phyloP scores from a whole-genome alignment of 2,113 vertebrate species.

The Pseudorasbora parva region DNA sequence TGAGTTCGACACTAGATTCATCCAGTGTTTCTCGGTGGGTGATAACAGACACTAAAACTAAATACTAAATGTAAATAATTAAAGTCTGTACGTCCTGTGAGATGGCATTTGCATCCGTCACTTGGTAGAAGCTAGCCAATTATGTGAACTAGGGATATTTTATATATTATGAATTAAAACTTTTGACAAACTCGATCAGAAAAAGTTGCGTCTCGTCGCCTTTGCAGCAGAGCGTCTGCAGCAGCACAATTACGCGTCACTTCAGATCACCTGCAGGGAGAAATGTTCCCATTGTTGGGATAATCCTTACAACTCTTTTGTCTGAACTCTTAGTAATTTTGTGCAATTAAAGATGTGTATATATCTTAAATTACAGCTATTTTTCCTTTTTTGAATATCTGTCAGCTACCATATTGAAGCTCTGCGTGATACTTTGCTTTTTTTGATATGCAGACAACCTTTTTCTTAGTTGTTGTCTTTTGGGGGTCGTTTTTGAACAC shows the following conservation, averaged over 20 bases:
- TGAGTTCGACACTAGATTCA: neutral
- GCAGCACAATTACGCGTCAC: neutral
- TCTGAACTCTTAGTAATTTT: neutral
- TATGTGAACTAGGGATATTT: neutral
- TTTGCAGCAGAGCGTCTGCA: neutral
- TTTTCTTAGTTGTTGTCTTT: neutral
- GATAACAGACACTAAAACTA: neutral
- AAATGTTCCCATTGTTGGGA: neutral
- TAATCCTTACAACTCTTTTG: neutral
- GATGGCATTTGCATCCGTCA: neutral
- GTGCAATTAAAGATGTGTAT: neutral
- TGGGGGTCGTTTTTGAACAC: neutral
- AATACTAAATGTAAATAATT: neutral
- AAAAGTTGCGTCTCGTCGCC: neutral
- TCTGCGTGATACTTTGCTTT: neutral
- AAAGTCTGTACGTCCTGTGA: neutral
- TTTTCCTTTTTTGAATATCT: neutral
- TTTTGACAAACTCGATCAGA: neutral
- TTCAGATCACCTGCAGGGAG: constrained; percentile 7
- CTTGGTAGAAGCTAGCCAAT: neutral
- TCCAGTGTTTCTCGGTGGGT: neutral
- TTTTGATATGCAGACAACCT: neutral
- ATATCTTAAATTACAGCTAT: neutral
- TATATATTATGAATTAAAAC: neutral
- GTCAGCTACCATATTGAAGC: neutral